Base-by-base conservation (phyloP, 2,888 invertebrate genomes). In the Andrena chrysosceles region DNA sequence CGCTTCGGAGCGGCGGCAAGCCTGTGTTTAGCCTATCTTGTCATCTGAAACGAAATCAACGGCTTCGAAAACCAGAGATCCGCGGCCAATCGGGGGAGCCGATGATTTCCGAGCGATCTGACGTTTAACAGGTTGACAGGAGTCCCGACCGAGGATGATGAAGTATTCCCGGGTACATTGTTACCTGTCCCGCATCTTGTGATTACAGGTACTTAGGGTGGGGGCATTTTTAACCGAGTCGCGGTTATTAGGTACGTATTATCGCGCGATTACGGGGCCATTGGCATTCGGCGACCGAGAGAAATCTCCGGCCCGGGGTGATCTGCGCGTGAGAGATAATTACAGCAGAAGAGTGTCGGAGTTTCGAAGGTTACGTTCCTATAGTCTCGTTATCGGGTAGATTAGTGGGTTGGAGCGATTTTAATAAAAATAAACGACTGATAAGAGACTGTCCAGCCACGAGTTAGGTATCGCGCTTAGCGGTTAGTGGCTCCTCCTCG, bases 21-120 rank as follows among this genome's bases (percentile, higher is more conserved):
- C 83, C 85, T 76, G 81, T 85, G 83, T 77, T 87, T 87, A 87
- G 78, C 62, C 31, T 64, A 48, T 64, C 68, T 23, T 42, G 63
- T 70, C 59, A 26, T 56, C 60, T 60, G 64, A 77, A 59, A 66
- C 42, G 54, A 72, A 62, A 70, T 77, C 71, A 71, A 62, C 63
- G 76, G 70, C 67, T 68, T 63, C 42, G 33, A 33, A 52, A 78
- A 33, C 49, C 23, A 20, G 13, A 16, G 8, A 23, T 49, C 20
- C 62, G n/a, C 26, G 31, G 31, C 31, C 6, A 7, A 31, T 31
- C 13, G 48, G 26, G 68, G 56, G 68, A 48, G 20, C 35, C 78
- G 68, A 70, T 68, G 26, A 56, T 68, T 63, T 49, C 5, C 64
- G 2, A 56, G 13, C 60, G 26, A 63, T 52, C 56, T 77, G 72